Conservation (phyloP, 2,113 vertebrate species). For the Cryptoleucopteryx plumbea region DNA sequence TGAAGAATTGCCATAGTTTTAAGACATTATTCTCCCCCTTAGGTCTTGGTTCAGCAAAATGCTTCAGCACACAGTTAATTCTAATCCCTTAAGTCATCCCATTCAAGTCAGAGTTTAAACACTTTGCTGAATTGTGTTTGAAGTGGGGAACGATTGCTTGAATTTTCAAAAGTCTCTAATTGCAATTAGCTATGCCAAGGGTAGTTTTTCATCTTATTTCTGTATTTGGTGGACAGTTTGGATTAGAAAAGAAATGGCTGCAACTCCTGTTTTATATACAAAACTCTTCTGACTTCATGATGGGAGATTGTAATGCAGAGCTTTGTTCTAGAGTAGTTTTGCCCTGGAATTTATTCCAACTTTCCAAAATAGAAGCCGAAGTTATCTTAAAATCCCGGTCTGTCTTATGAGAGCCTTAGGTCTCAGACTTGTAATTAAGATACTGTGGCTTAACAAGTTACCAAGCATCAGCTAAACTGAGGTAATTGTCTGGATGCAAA, state of each 20-base stretch:
- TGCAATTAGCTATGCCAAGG: conserved; percentile 37
- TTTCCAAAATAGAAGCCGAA: conserved; percentile 18
- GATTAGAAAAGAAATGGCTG: conserved; percentile 25
- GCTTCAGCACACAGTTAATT: background rate
- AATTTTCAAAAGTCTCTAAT: conserved; percentile 55
- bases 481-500: conserved; percentile 60
- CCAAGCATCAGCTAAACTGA: conserved; percentile 32
- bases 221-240: conserved; percentile 29
- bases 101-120: conserved; percentile 46
- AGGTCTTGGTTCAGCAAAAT: conserved; percentile 5
- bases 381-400: conserved; percentile 36
- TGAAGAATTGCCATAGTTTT: background rate
- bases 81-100: conserved; percentile 17
- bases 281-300: background rate
- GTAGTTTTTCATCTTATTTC: conserved; percentile 41
- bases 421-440: conserved; percentile 48
- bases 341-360: background rate
- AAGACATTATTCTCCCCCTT: background rate
- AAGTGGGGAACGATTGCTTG: conserved; percentile 9
- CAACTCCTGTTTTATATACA: conserved; percentile 19
- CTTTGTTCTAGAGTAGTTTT: conserved; percentile 21
- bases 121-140: conserved; percentile 43
- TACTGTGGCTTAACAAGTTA: conserved; percentile 38
- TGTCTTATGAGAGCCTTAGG: conserved; percentile 20
- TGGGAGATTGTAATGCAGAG: background rate